Percentiles rank a stretch among this genome's conserved stretches.
These are phyloP conservation scores for Bactericera cockerelli DNA, from an alignment of 1,140 invertebrate genomes.

Conservation along the genomic window DNA sequence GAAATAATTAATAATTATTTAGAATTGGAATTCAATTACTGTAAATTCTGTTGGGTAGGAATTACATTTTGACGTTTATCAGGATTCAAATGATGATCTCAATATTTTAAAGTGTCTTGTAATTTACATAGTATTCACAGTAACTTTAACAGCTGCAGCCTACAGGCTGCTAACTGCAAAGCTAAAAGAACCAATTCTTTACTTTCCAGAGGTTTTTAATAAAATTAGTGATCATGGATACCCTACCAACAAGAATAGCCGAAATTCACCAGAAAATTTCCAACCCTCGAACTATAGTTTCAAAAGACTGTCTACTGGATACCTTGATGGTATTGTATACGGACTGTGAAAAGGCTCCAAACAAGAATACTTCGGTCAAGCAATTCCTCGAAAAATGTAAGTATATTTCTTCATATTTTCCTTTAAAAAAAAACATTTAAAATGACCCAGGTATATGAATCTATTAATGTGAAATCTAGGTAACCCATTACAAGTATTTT, in stretches of 20 bases:
- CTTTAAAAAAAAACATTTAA: no score
- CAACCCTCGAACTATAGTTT: not conserved
- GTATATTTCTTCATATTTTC: not conserved
- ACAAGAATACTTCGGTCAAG: not conserved
- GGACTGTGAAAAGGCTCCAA: not conserved
- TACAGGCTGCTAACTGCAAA: no score
- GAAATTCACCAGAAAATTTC: not conserved
- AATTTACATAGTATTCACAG: no score
- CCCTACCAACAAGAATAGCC: not conserved
- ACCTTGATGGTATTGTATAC: not conserved
- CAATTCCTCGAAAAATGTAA: not conserved
- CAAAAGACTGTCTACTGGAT: not conserved
- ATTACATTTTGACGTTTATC: no score
- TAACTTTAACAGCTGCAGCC: no score
- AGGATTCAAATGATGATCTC: no score
- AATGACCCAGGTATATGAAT: not conserved
- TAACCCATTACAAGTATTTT: not conserved
- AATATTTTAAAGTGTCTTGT: no score
- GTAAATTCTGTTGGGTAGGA: no score
- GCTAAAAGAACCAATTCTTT: no score
- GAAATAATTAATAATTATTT: no score
- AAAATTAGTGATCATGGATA: not conserved
- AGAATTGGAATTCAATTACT: no score
- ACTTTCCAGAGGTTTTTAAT: no score
- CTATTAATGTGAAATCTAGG: not conserved